Percentiles rank a stretch among this genome's conserved stretches.
These are phyloP conservation scores for Gallinago jamesoni DNA, from an alignment of 2,113 vertebrate species.

Conservation along the genomic window DNA sequence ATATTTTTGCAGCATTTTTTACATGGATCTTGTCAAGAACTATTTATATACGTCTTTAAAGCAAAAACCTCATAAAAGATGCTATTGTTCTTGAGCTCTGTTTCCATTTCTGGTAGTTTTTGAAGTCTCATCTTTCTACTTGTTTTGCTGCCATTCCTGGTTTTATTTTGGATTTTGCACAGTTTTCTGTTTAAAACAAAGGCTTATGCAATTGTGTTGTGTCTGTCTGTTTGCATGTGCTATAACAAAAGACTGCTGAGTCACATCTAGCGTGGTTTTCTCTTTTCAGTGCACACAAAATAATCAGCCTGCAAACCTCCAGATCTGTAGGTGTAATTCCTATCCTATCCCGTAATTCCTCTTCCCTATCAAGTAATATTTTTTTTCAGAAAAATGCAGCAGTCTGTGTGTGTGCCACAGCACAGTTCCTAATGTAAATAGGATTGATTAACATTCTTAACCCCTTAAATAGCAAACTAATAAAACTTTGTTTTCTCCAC, in stretches of 20 bases:
- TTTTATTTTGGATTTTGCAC: neutral
- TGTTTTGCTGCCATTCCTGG: neutral
- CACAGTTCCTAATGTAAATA: neutral
- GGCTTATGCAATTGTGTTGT: neutral
- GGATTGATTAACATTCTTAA: neutral
- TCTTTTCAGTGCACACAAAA: neutral
- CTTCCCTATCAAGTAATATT: neutral
- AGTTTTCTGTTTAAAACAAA: neutral
- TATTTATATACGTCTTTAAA: neutral
- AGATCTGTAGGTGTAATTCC: neutral
- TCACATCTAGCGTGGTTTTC: neutral
- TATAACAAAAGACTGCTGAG: neutral
- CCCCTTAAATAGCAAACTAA: neutral
- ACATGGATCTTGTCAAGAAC: neutral
- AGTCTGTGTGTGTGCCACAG: accelerated
- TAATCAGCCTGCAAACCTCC: neutral
- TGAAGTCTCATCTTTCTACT: neutral
- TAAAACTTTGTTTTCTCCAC: neutral
- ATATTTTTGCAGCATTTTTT: neutral
- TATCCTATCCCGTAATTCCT: neutral
- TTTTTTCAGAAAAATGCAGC: neutral
- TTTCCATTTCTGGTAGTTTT: neutral
- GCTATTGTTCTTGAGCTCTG: neutral
- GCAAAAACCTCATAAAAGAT: neutral
- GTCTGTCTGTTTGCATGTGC: neutral